Conservation (phyloP, 2,113 vertebrate genomes). For the Arothron firmamentum region DNA sequence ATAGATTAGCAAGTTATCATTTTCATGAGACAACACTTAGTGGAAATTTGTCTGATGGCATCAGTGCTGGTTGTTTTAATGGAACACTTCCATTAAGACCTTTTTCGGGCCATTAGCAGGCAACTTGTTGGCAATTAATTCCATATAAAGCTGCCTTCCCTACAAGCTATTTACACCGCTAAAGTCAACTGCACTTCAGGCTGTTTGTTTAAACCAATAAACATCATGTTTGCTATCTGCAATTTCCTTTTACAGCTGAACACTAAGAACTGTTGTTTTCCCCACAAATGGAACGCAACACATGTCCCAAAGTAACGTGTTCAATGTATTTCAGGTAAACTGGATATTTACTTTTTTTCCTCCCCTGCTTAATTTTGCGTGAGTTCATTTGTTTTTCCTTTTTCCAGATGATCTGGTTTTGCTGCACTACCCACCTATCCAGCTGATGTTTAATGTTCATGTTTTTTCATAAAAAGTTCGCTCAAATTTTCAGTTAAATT, state of each 20-base stretch:
- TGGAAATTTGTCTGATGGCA: slow-evolving; percentile 71
- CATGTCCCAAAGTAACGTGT: not conserved
- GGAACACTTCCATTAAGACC: slow-evolving; percentile 71
- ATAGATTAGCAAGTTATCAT: slow-evolving; percentile 76
- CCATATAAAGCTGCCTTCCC: slow-evolving; percentile 65
- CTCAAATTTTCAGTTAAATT: slow-evolving; percentile 32
- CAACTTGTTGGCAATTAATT: slow-evolving; percentile 73
- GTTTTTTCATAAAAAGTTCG: slow-evolving; percentile 1
- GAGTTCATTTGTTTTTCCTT: not conserved
- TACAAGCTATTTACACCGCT: slow-evolving; percentile 67
- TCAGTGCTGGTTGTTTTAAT: slow-evolving; percentile 69
- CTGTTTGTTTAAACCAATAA: slow-evolving; percentile 68
- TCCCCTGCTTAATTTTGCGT: not conserved
- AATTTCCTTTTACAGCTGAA: slow-evolving; percentile 38
- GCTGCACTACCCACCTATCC: not conserved
- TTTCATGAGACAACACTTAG: slow-evolving; percentile 72
- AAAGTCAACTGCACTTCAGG: slow-evolving; percentile 63
- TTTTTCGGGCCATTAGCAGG: slow-evolving; percentile 70
- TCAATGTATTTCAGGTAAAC: not conserved
- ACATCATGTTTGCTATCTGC: slow-evolving; percentile 55
- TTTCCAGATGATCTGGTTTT: slow-evolving; percentile 5
- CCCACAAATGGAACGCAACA: slow-evolving; percentile 2
- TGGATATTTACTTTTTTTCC: not conserved
- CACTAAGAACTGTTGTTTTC: slow-evolving; percentile 7
- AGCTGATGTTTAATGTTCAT: too few species aligned